Base-by-base conservation (phyloP, 2,113 vertebrate species). In the Hyperopisus bebe region DNA sequence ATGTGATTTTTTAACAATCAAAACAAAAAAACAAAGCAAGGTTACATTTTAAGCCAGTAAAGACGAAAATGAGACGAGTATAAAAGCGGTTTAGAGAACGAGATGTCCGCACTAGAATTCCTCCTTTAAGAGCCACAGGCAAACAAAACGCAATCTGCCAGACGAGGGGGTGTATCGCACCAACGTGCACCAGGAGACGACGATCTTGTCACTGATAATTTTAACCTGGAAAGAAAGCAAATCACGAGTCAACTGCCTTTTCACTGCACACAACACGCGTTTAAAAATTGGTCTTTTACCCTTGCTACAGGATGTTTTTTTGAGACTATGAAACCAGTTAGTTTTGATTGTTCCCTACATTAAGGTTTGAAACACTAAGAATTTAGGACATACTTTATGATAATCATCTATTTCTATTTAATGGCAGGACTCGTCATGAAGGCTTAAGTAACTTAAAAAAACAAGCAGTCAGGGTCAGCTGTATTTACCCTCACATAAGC, bases 211-310 rank as follows among this genome's bases (percentile, higher is more conserved):
- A 92, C 92, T 90, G 92, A 96, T 95, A 96, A 95, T 95, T 95
- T 96, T 96, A 95, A 96, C 96, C 96, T 96, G 96, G 92, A 94
- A 95, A 96, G 94, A 96, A 95, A 96, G 92, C 96, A 96, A 94
- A 96, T 92, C 95, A 96, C 92, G 93, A 94, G 95, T 96, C 95
- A 96, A 94, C 93, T 90, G 94, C 92, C 92, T 93, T 51, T 87
- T 93, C 92, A 92, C 70, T 92, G 87, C 47, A 48, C 31, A 83
- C 27, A 86, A 35, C 74, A 80, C 47, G 86, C 58, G 85, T 53
- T 83, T 48, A 35, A 90, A 66, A 86, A 51, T 1, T 13, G 80
- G 80, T 51, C 82, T 50, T 48, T 27, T 70, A 31, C 27, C n/a
- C 48, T 47, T 85, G 8, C 27, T 80, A 80, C 35, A 42, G 15